These are phyloP conservation scores for Eupithecia inturbata DNA, from an alignment of 2,888 invertebrate species.

Conservation along the genomic window DNA sequence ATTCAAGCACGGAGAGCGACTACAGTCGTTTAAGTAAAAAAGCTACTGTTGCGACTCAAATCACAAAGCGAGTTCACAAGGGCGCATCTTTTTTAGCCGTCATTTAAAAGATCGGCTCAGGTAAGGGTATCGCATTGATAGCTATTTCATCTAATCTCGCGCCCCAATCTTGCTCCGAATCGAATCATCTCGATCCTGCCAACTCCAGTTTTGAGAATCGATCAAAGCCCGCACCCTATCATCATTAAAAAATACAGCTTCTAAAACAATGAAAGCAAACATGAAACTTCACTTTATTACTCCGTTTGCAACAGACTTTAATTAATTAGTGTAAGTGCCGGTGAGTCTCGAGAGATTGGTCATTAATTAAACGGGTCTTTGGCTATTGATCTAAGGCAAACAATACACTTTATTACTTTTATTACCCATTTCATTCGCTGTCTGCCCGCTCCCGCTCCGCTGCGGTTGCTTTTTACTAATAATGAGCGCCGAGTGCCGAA, in stretches of 20 bases:
- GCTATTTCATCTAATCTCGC: constrained; percentile 61
- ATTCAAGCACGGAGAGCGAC: constrained; percentile 45
- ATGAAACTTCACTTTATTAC: constrained; percentile 66
- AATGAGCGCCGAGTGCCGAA: constrained; percentile 53
- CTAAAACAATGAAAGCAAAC: constrained; percentile 63
- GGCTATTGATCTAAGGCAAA: constrained; percentile 77
- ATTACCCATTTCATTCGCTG: constrained; percentile 72
- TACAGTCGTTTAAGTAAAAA: constrained; percentile 55
- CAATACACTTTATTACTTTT: constrained; percentile 80
- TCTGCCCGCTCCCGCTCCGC: constrained; percentile 53
- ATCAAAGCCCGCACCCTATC: constrained; percentile 35
- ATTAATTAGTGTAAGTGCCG: constrained; percentile 82
- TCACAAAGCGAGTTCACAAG: constrained; percentile 55
- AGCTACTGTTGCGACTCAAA: constrained; percentile 55
- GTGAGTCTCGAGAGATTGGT: constrained; percentile 80
- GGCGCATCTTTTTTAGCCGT: constrained; percentile 44
- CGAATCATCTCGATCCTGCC: constrained; percentile 65
- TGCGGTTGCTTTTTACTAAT: constrained; percentile 62
- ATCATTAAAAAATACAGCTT: constrained; percentile 54
- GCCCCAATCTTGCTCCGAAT: constrained; percentile 64
- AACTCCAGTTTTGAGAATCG: constrained; percentile 45
- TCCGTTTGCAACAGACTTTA: constrained; percentile 71
- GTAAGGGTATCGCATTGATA: constrained; percentile 59
- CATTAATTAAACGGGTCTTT: constrained; percentile 80
- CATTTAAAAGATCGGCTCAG: constrained; percentile 55